phyloP scores from a whole-genome alignment of 2,113 vertebrate genomes.

The Recurvirostra avosetta region DNA sequence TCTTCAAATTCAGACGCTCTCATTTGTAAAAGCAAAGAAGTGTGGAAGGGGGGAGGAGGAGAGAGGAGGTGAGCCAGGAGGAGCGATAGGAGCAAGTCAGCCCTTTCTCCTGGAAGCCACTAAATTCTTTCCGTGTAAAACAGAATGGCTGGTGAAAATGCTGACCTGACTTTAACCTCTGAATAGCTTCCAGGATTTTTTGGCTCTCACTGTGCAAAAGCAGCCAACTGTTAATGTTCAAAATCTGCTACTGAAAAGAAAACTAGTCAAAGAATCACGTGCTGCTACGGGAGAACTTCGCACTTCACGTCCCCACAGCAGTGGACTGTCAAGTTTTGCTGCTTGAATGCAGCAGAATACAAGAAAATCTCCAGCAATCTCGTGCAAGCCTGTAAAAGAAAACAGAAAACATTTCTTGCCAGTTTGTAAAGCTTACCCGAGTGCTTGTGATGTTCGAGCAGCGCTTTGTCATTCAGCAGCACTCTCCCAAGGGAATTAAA shows the following conservation, averaged over 20 bases:
- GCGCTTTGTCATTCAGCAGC: neutral
- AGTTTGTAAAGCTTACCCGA: neutral
- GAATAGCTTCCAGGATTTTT: slow-evolving; percentile 19
- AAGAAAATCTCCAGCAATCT: neutral
- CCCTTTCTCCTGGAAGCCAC: neutral
- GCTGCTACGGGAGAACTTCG: neutral
- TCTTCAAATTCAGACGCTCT: neutral
- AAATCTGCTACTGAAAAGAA: slow-evolving; percentile 19
- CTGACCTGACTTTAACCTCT: slow-evolving; percentile 29
- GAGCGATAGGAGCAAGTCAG: neutral
- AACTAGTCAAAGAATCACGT: neutral
- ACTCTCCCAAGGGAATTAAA: neutral
- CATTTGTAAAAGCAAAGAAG: neutral
- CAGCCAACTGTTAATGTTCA: slow-evolving; percentile 29
- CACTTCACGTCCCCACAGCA: neutral
- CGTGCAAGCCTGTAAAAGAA: neutral
- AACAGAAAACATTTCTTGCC: neutral
- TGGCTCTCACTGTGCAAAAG: neutral
- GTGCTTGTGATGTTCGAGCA: neutral
- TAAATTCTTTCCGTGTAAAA: neutral
- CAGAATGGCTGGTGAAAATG: neutral
- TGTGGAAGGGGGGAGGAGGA: neutral
- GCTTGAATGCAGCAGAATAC: neutral
- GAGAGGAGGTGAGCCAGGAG: neutral
- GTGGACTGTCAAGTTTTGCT: neutral